Evolutionary conservation across 1,140 invertebrate species (phyloP).

Genomic region (Danaus melanippus): DNA sequence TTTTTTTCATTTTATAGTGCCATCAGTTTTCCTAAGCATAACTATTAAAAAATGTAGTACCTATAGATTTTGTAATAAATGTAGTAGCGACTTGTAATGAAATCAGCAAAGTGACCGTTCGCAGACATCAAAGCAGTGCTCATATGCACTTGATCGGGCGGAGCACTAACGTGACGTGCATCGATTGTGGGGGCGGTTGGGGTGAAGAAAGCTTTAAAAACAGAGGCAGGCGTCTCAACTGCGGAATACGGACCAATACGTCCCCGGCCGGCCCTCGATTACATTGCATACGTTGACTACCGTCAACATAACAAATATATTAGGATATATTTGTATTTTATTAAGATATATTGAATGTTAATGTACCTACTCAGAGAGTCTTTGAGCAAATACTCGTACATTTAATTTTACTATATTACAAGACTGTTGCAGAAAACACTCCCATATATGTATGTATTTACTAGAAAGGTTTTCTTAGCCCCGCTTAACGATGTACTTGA

Average conservation of each 20-base stretch:
- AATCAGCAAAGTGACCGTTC: no score
- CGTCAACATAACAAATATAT: constrained; percentile 27
- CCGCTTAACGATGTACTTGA: no score
- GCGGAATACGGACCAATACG: constrained; percentile 59
- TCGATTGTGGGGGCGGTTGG: constrained; percentile 42
- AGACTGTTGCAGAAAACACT: no score
- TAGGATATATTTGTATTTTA: not conserved
- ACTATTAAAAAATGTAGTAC: no score
- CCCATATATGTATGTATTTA: no score
- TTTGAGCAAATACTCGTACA: no score
- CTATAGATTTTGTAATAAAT: no score
- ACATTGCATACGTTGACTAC: constrained; percentile 44
- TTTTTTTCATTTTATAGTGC: no score
- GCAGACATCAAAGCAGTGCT: constrained; percentile 55
- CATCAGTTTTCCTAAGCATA: no score
- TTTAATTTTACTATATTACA: no score
- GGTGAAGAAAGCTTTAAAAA: constrained; percentile 59
- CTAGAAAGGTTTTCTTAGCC: no score
- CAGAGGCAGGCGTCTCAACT: constrained; percentile 54
- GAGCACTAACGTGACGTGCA: constrained; percentile 51
- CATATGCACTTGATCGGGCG: constrained; percentile 54
- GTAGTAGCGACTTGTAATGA: constrained; percentile 4
- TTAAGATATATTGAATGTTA: constrained; percentile 3
- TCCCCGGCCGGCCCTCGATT: constrained; percentile 62
- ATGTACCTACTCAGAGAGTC: no score